phyloP scores from a whole-genome alignment of 2,888 invertebrate genomes.

The Caenorhabditis auriculariae region DNA sequence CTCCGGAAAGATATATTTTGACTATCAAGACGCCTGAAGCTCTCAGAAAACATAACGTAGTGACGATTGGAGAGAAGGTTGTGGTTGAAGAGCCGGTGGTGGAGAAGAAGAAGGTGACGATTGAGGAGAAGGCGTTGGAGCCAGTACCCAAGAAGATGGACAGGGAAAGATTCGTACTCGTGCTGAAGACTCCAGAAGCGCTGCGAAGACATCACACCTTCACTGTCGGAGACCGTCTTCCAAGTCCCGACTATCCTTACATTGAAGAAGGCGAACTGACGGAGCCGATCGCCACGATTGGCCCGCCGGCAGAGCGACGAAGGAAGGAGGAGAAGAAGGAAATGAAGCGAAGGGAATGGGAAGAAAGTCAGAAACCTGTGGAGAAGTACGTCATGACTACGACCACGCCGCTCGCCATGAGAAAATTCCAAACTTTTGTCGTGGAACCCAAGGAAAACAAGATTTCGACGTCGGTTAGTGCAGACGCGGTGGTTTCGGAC shows the following conservation, averaged over 20 bases:
- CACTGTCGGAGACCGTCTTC: constrained; percentile 35
- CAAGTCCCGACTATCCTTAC: constrained; percentile 35
- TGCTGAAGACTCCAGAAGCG: constrained; percentile 30
- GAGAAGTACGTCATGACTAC: constrained; percentile 34
- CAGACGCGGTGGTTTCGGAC: constrained; percentile 4
- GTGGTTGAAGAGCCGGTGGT: neutral
- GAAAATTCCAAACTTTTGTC: constrained; percentile 37
- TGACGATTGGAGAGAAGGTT: constrained; percentile 6
- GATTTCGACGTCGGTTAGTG: constrained; percentile 11
- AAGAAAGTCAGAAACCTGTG: constrained; percentile 18
- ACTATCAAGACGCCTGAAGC: constrained; percentile 9
- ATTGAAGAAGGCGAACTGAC: constrained; percentile 40
- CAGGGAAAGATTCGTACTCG: constrained; percentile 14
- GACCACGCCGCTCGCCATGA: constrained; percentile 29
- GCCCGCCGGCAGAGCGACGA: constrained; percentile 32
- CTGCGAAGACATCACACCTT: constrained; percentile 39
- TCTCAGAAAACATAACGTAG: constrained; percentile 4
- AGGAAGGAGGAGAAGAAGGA: constrained; percentile 24
- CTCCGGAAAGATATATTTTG: constrained; percentile 8
- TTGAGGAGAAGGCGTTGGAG: constrained; percentile 2
- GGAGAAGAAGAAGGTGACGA: constrained; percentile 1
- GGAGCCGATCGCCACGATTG: constrained; percentile 39
- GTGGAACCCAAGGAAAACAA: constrained; percentile 24
- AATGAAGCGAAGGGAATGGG: constrained; percentile 17
- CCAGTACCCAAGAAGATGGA: constrained; percentile 13